These are phyloP conservation scores for Anthopleura xanthogrammica DNA, from an alignment of 92 coral and sea anemone species.

Conservation along the genomic window DNA sequence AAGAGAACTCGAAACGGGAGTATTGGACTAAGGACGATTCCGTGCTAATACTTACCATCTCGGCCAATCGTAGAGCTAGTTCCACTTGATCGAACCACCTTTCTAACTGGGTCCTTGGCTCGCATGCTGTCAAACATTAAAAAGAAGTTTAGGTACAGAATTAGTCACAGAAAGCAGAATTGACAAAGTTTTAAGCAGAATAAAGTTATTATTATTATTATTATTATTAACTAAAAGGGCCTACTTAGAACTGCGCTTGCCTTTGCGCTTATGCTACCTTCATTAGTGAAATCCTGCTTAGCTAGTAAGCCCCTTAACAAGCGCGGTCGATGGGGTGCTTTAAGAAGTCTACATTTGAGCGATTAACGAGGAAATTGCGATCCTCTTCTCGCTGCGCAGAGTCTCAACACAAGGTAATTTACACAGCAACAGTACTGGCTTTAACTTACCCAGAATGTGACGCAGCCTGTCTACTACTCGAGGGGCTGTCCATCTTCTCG, in stretches of 20 bases:
- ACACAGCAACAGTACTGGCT: not conserved
- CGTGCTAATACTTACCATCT: conserved; percentile 50
- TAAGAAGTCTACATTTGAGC: too few species aligned
- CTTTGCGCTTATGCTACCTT: too few species aligned
- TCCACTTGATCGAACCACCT: conserved; percentile 59
- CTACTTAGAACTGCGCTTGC: too few species aligned
- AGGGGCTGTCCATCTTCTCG: conserved; percentile 60
- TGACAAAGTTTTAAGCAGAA: not conserved
- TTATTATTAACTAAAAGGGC: too few species aligned
- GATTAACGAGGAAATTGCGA: too few species aligned
- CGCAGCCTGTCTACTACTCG: conserved; percentile 14
- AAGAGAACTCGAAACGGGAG: too few species aligned
- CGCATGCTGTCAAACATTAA: conserved; percentile 36
- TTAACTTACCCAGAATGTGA: conserved; percentile 12
- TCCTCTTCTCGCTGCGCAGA: too few species aligned
- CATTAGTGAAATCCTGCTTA: too few species aligned
- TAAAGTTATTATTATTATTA: too few species aligned
- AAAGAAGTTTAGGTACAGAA: not conserved
- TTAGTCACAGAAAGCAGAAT: not conserved
- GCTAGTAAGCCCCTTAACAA: too few species aligned
- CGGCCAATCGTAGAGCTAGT: conserved; percentile 55
- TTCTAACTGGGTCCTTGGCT: conserved; percentile 58
- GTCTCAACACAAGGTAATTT: not conserved
- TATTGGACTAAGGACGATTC: too few species aligned
- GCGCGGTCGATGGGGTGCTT: too few species aligned